Percentiles rank a stretch among this genome's conserved stretches.
Conservation (phyloP, 2,797 vertebrate species). For the Trachurus trachurus region DNA sequence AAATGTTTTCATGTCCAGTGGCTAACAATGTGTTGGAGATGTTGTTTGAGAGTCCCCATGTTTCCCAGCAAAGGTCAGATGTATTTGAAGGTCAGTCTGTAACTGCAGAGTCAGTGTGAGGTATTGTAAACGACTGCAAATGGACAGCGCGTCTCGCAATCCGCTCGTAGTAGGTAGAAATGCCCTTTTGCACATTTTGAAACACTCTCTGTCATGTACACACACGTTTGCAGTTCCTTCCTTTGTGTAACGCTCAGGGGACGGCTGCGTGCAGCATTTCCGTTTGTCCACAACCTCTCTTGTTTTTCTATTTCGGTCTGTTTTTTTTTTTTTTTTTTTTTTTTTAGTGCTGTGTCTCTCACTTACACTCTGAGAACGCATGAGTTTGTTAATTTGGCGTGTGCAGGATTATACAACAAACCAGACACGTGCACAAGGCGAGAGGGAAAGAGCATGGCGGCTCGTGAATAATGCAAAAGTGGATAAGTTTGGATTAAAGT, state of each 20-base stretch:
- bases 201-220: slow-evolving; percentile 59
- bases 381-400: slow-evolving; percentile 42
- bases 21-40: neutral
- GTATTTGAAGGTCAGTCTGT: slow-evolving; percentile 24
- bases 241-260: slow-evolving; percentile 82
- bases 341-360: neutral
- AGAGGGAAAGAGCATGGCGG: slow-evolving; percentile 11
- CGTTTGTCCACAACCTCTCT: slow-evolving; percentile 73
- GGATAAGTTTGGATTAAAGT: slow-evolving; percentile 61
- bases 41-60: neutral
- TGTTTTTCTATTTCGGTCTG: slow-evolving; percentile 51
- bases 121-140: slow-evolving; percentile 31
- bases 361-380: slow-evolving; percentile 15
- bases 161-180: slow-evolving; percentile 11
- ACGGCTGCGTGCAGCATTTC: slow-evolving; percentile 69
- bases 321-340: slow-evolving; percentile 46
- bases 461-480: slow-evolving; percentile 65
- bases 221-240: slow-evolving; percentile 86
- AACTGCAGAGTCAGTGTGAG: slow-evolving; percentile 7
- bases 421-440: slow-evolving; percentile 27
- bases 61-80: slow-evolving; percentile 28
- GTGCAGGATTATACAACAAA: slow-evolving; percentile 54
- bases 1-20: slow-evolving; percentile 3
- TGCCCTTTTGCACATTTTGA: slow-evolving; percentile 62
- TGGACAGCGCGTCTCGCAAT: slow-evolving; percentile 37